Evolutionary conservation across 2,113 vertebrate species (phyloP).

Genomic region (Machaerirhynchus nigripectus): DNA sequence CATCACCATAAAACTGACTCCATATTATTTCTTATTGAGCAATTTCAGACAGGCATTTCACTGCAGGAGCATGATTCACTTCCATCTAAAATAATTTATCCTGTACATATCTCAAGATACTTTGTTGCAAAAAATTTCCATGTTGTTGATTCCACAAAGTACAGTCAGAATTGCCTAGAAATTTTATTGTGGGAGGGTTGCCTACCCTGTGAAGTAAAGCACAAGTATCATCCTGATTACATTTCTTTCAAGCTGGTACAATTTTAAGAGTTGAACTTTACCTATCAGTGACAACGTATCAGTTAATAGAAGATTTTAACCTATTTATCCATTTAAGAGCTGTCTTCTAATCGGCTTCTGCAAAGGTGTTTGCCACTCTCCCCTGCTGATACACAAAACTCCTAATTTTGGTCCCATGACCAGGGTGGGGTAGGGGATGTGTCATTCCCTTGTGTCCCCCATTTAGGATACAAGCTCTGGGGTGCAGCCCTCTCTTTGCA

Average conservation of each 20-base stretch:
- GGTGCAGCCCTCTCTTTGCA: not conserved
- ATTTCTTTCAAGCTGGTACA: not conserved
- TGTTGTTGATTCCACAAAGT: not conserved
- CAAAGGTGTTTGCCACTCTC: not conserved
- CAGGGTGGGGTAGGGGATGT: not conserved
- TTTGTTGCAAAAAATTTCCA: not conserved
- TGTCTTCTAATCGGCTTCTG: not conserved
- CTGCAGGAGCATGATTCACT: not conserved
- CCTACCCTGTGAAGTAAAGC: not conserved
- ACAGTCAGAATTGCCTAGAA: not conserved
- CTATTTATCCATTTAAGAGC: not conserved
- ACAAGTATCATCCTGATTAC: not conserved
- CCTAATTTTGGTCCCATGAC: not conserved
- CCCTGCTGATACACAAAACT: not conserved
- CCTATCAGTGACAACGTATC: not conserved
- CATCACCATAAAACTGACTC: constrained; percentile 33
- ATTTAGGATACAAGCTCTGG: not conserved
- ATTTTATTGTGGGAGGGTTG: not conserved
- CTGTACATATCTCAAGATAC: not conserved
- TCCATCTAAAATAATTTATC: constrained; percentile 13
- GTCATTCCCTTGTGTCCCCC: not conserved
- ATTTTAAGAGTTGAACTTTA: not conserved
- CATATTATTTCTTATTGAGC: not conserved
- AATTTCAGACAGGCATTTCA: not conserved
- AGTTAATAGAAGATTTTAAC: not conserved